A percentile compares a stretch with the other conserved stretches of the same genome.
Conservation (phyloP, 2,888 invertebrate species). For the Oscheius sp. region DNA sequence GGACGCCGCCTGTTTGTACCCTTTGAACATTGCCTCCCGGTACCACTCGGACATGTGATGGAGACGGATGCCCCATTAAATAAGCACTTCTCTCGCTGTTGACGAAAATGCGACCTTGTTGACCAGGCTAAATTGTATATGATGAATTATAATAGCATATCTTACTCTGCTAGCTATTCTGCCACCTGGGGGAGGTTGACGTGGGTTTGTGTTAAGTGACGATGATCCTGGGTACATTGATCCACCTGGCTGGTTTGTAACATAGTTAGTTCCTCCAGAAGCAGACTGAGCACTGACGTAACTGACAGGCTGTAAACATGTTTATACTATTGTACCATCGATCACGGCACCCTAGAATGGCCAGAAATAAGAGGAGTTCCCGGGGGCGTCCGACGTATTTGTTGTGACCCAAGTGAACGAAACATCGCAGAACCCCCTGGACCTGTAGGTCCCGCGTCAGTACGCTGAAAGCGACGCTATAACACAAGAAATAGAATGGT, state of each 20-base stretch:
- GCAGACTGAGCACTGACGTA: conserved; percentile 4
- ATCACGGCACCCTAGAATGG: neutral
- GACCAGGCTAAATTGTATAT: conserved; percentile 10
- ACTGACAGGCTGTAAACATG: neutral
- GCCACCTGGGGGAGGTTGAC: neutral
- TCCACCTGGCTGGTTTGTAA: conserved; percentile 11
- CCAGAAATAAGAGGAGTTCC: neutral
- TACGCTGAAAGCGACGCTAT: conserved; percentile 18
- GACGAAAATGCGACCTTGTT: conserved; percentile 1
- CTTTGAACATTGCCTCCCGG: conserved; percentile 6
- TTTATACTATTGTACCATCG: neutral
- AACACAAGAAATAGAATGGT: neutral
- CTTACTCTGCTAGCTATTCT: conserved; percentile 24
- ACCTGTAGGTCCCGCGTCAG: neutral
- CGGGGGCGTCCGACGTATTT: conserved; percentile 13
- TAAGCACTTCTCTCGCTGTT: conserved; percentile 12
- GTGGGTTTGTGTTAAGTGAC: neutral
- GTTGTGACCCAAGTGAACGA: neutral
- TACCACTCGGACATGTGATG: conserved; percentile 8
- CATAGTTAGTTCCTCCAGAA: conserved; percentile 2
- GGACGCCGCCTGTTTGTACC: neutral
- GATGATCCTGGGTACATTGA: conserved; percentile 8
- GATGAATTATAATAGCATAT: neutral
- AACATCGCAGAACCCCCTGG: conserved; percentile 5
- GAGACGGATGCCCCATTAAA: neutral